These are phyloP conservation scores for Gisinianus flammeolus DNA, from an alignment of 2,888 invertebrate genomes.

Conservation along the genomic window DNA sequence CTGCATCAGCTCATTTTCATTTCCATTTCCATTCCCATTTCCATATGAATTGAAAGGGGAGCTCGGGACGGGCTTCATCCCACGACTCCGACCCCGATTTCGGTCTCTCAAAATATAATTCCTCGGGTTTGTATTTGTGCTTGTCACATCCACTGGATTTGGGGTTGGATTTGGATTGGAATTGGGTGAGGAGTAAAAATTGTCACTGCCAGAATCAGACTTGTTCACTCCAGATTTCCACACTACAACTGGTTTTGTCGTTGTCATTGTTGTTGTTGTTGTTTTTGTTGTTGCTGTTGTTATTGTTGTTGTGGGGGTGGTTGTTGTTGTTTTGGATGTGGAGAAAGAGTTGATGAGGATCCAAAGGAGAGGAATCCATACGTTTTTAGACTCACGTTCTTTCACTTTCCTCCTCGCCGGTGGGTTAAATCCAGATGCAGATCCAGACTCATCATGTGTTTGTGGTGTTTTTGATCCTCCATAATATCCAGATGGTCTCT, in stretches of 20 bases:
- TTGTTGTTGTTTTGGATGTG: neutral
- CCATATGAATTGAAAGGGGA: neutral
- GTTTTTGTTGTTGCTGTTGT: neutral
- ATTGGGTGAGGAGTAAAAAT: neutral
- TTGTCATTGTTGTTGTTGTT: neutral
- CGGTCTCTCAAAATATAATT: neutral
- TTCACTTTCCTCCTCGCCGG: too few species aligned
- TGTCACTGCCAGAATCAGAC: neutral
- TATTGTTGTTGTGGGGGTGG: neutral
- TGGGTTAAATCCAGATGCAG: neutral
- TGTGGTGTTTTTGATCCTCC: too few species aligned
- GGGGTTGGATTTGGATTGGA: neutral
- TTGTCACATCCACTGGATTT: neutral
- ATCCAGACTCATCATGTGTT: too few species aligned
- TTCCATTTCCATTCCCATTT: neutral
- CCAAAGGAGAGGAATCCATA: conserved; percentile 41
- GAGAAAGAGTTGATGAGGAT: conserved; percentile 42
- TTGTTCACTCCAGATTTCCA: neutral
- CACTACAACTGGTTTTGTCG: neutral
- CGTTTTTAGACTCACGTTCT: conserved; percentile 26
- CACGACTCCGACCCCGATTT: neutral
- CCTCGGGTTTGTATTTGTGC: neutral
- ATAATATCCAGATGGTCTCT: neutral
- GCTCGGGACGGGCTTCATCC: too few species aligned
- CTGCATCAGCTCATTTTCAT: neutral